These are phyloP conservation scores for Megaustenia siamemsis DNA, from an alignment of 2,888 invertebrate genomes.

Conservation along the genomic window DNA sequence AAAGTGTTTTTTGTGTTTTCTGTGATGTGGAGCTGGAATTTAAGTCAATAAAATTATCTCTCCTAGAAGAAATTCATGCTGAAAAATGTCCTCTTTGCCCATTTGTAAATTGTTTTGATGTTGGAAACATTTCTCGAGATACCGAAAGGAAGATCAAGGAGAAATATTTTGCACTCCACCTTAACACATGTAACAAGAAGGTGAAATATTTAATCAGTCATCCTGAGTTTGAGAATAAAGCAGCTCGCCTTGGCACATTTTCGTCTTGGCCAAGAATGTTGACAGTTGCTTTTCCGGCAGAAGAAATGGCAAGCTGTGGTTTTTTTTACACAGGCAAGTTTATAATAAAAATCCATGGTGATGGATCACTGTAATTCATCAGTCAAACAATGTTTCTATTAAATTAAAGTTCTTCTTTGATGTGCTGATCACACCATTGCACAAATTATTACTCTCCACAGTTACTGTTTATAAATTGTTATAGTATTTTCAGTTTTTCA, in stretches of 20 bases:
- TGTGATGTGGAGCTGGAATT: slow-evolving; percentile 45
- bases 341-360: too few relatives aligned
- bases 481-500: too few relatives aligned
- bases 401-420: too few relatives aligned
- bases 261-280: slow-evolving; percentile 55
- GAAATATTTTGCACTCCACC: slow-evolving; percentile 41
- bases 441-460: too few relatives aligned
- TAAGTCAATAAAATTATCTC: slow-evolving; percentile 22
- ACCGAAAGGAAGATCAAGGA: slow-evolving; percentile 44
- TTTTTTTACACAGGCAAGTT: slow-evolving; percentile 55
- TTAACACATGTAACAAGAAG: slow-evolving; percentile 2
- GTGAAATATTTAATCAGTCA: slow-evolving; percentile 46
- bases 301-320: slow-evolving; percentile 49
- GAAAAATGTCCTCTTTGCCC: slow-evolving; percentile 46
- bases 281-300: slow-evolving; percentile 34
- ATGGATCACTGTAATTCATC: too few relatives aligned
- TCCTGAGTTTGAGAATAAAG: slow-evolving; percentile 54
- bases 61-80: slow-evolving; percentile 38
- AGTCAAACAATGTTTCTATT: too few relatives aligned
- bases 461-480: too few relatives aligned
- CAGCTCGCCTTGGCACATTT: slow-evolving; percentile 51
- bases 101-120: slow-evolving; percentile 51
- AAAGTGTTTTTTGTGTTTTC: slow-evolving; percentile 53
- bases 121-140: slow-evolving; percentile 52
- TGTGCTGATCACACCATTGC: too few relatives aligned